Percentiles rank a stretch among this genome's conserved stretches.
Conservation (phyloP, 2,888 invertebrate species). For the Hyposoter dolosus region DNA sequence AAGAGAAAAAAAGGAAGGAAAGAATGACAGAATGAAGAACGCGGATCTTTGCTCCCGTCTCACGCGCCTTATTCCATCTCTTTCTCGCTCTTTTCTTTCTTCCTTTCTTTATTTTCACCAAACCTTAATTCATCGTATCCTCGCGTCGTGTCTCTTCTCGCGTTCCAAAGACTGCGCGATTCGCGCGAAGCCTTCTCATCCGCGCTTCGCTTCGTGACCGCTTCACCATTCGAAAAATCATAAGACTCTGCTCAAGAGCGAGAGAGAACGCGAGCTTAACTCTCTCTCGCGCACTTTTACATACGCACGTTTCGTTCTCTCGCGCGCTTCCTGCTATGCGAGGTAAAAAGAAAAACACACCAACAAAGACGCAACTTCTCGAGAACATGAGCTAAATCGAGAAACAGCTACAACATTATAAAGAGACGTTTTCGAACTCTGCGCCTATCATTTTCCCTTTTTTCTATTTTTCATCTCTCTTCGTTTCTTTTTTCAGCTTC, state of each 20-base stretch:
- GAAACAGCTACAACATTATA: conserved; percentile 77
- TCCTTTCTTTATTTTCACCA: conserved; percentile 54
- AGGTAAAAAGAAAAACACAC: conserved; percentile 72
- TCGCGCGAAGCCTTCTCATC: neutral
- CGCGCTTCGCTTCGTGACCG: conserved; percentile 53
- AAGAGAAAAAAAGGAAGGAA: conserved; percentile 17
- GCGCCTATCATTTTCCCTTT: conserved; percentile 61
- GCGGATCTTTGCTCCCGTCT: conserved; percentile 67
- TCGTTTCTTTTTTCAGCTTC: neutral
- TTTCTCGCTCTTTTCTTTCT: conserved; percentile 54
- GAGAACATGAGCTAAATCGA: conserved; percentile 76
- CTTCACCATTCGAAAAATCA: conserved; percentile 66
- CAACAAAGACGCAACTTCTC: conserved; percentile 68
- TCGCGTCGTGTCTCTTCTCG: conserved; percentile 12
- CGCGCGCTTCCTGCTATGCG: conserved; percentile 68
- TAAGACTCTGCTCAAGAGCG: conserved; percentile 59
- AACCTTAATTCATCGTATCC: neutral
- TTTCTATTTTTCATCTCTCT: conserved; percentile 25
- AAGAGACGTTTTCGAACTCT: conserved; percentile 67
- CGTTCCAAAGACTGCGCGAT: conserved; percentile 10
- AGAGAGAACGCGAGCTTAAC: conserved; percentile 40
- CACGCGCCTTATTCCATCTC: conserved; percentile 39
- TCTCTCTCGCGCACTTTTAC: conserved; percentile 36
- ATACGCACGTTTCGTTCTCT: conserved; percentile 28
- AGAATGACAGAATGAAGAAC: conserved; percentile 61